Evolutionary conservation across 2,888 invertebrate species (phyloP).

Genomic region (Epinotia brunnichana): DNA sequence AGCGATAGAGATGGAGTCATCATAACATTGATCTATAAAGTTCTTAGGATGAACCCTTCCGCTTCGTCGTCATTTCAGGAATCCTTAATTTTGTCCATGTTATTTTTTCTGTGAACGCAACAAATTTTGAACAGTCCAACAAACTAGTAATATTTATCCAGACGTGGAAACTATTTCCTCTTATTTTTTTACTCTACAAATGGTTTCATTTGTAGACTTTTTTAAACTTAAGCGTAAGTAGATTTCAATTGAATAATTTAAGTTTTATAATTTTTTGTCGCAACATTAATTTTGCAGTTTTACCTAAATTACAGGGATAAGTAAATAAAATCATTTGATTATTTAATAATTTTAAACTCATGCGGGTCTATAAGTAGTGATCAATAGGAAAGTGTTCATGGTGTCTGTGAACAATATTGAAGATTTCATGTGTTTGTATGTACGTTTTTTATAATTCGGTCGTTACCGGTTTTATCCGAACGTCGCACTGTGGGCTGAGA

Average conservation of each 20-base stretch:
- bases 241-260: constrained; percentile 69
- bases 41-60: neutral
- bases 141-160: constrained; percentile 48
- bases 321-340: constrained; percentile 17
- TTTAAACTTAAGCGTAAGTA: constrained; percentile 73
- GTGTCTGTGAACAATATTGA: constrained; percentile 10
- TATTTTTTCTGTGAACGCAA: constrained; percentile 6
- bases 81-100: neutral
- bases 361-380: constrained; percentile 37
- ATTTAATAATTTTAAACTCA: constrained; percentile 32
- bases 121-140: constrained; percentile 18
- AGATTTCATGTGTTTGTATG: constrained; percentile 8
- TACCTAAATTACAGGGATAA: constrained; percentile 43
- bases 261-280: constrained; percentile 57
- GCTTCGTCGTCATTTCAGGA: neutral
- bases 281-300: constrained; percentile 44
- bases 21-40: neutral
- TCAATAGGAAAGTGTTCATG: constrained; percentile 8
- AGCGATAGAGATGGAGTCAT: neutral
- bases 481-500: too few relatives aligned
- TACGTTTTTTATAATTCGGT: constrained; percentile 29
- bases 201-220: constrained; percentile 80
- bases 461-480: constrained; percentile 13
- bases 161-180: constrained; percentile 70
- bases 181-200: constrained; percentile 83